Evolutionary conservation across 1,140 invertebrate species (phyloP), one percentile per base, ranked within the genome.

Genomic region (Dendroctonus ponderosae): DNA sequence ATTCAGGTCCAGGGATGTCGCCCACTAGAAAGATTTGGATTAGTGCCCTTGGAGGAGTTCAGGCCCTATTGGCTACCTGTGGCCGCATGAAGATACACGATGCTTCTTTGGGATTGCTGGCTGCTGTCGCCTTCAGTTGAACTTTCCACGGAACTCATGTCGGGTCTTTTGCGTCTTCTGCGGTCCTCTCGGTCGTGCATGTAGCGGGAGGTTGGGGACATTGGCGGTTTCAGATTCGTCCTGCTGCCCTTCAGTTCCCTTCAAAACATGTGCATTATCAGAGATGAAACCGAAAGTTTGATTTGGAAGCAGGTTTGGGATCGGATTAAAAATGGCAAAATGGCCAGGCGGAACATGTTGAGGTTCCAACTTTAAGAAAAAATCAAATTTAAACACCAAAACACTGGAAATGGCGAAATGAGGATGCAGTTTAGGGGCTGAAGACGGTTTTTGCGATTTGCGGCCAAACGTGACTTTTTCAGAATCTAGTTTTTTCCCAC

Each of bases 121-220:
- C 89, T 91, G 68, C 89, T 90, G 70, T 91, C 89, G 7, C 89
- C 89, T 75, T 91, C 89, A 5, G 89, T 90, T 54, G 88, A 90
- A 77, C 89, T 90, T 70, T 87, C 86, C 4, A 78, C 69, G 0
- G 76, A 78, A 71, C 76, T 78, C n/a, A 76, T 71, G 64, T 78
- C 75, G 26, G 76, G 75, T 58, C 72, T 72, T 57, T 71, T 66
- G 12, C 74, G 65, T 7, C 62, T 62, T 52, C 60, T 37, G 38
- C 69, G 62, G 15, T 75, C 74, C 5, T 75, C 73, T 12, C 65
- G 58, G 6, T 42, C 48, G 37, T 73, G 70, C 9, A 68, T 72
- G 38, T 54, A 66, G 43, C 62, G 56, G 14, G 72, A 70, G 49
- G 62, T 72, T 15, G 76, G 76, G 0, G 75, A 76, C 15, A 73